Conservation (phyloP, 2,113 vertebrate genomes). For the Pelvicachromis taeniatus region DNA sequence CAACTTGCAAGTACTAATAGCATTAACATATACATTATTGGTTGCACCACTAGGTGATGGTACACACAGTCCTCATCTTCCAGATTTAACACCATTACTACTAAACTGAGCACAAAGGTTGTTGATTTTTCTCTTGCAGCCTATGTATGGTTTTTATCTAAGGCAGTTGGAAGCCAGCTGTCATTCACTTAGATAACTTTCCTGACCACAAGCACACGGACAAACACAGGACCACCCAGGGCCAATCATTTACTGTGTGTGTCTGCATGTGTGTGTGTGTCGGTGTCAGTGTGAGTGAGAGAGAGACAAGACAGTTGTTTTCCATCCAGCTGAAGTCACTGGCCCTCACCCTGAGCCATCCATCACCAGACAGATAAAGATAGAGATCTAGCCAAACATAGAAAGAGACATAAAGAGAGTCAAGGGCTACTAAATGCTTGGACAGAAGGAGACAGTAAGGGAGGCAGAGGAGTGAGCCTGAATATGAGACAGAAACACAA, state of each 20-base stretch:
- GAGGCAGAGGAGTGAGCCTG: neutral
- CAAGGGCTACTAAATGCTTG: conserved; percentile 27
- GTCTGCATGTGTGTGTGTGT: neutral
- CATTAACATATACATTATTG: neutral
- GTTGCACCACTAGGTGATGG: neutral
- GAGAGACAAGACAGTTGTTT: conserved; percentile 44
- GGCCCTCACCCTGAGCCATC: conserved; percentile 52
- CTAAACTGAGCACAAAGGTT: neutral
- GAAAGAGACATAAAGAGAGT: conserved; percentile 15
- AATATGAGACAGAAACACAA: neutral
- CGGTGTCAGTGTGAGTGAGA: neutral
- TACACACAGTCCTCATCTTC: neutral
- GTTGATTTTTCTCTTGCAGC: neutral
- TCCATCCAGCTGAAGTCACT: conserved; percentile 50
- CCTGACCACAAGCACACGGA: conserved; percentile 24
- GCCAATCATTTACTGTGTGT: neutral
- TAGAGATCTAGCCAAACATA: conserved; percentile 33
- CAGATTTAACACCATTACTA: neutral
- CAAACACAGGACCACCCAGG: conserved; percentile 42
- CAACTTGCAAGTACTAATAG: neutral
- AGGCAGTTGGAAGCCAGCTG: conserved; percentile 45
- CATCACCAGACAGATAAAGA: conserved; percentile 42
- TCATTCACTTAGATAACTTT: conserved; percentile 55
- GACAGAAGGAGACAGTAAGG: neutral
- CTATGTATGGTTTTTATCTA: conserved; percentile 27